Percentiles rank a stretch among this genome's conserved stretches.
phyloP scores from a whole-genome alignment of 2,888 invertebrate species.

The Ceriagrion tenellum region DNA sequence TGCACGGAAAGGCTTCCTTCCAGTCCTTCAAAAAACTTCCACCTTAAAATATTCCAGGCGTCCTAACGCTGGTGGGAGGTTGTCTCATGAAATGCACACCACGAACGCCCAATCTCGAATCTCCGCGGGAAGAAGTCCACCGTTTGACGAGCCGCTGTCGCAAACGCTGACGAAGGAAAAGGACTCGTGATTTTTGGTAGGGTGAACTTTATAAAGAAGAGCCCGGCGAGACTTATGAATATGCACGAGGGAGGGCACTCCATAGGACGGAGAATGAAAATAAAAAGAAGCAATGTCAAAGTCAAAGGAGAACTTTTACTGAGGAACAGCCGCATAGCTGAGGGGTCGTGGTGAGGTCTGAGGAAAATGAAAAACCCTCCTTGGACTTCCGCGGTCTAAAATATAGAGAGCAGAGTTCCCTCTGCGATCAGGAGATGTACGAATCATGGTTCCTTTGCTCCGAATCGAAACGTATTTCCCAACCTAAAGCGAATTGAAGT shows the following conservation, averaged over 20 bases:
- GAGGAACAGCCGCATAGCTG: neutral
- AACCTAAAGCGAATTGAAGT: too few relatives aligned
- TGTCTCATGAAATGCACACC: neutral
- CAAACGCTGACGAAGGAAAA: neutral
- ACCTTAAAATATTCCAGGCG: neutral
- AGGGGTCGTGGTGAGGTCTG: neutral
- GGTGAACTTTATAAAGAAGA: neutral
- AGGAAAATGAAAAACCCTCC: neutral
- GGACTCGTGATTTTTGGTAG: neutral
- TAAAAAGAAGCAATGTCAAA: neutral
- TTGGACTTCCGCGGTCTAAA: neutral
- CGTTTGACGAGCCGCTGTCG: slow-evolving; percentile 11
- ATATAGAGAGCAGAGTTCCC: neutral
- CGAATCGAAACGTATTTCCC: too few relatives aligned
- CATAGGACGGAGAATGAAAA: neutral
- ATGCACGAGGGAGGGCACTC: neutral
- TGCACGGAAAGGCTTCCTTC: neutral
- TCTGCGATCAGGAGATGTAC: neutral
- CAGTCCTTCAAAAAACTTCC: neutral
- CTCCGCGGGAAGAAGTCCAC: neutral
- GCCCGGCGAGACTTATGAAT: neutral
- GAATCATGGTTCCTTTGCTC: too few relatives aligned
- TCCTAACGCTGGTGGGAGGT: neutral
- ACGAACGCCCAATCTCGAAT: neutral
- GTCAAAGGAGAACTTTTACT: neutral